These are phyloP conservation scores for Grapholita molesta DNA, from an alignment of 1,140 invertebrate genomes.

Conservation along the genomic window DNA sequence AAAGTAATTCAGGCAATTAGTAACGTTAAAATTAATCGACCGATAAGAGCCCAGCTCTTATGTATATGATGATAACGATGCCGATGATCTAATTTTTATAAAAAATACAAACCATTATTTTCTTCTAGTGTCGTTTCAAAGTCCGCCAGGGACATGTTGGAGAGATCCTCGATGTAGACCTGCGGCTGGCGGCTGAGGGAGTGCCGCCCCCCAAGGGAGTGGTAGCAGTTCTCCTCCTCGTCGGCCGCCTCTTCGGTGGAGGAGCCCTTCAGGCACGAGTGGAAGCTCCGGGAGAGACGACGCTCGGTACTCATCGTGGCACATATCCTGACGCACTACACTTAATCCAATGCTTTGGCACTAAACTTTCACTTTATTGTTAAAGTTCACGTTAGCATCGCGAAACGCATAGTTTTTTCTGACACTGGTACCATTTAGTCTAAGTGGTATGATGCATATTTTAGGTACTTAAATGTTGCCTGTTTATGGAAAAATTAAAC, in stretches of 20 bases:
- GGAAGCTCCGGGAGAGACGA: constrained; percentile 82
- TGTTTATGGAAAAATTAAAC: neutral
- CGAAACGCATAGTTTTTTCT: neutral
- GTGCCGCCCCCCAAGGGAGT: constrained; percentile 65
- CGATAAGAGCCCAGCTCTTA: too few species aligned
- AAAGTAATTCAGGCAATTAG: too few species aligned
- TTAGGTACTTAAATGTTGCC: neutral
- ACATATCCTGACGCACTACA: constrained; percentile 68
- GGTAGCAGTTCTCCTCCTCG: constrained; percentile 69
- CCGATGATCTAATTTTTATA: constrained; percentile 20
- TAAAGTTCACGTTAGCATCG: neutral
- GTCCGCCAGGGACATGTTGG: constrained; percentile 61
- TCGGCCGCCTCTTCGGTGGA: constrained; percentile 79
- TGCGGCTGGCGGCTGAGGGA: constrained; percentile 59
- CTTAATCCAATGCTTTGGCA: neutral
- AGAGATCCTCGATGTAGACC: constrained; percentile 66
- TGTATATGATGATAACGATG: too few species aligned
- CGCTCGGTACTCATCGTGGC: constrained; percentile 80
- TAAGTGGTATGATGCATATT: neutral
- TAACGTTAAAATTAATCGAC: too few species aligned
- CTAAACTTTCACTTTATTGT: constrained; percentile 2
- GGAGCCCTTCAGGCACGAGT: constrained; percentile 82
- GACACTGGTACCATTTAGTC: neutral
- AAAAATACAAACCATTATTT: constrained; percentile 58
- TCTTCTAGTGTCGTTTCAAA: constrained; percentile 64